Evolutionary conservation across 2,113 vertebrate species (phyloP), one percentile per base, ranked within the genome.

Genomic region (Phyllostomus discolor): DNA sequence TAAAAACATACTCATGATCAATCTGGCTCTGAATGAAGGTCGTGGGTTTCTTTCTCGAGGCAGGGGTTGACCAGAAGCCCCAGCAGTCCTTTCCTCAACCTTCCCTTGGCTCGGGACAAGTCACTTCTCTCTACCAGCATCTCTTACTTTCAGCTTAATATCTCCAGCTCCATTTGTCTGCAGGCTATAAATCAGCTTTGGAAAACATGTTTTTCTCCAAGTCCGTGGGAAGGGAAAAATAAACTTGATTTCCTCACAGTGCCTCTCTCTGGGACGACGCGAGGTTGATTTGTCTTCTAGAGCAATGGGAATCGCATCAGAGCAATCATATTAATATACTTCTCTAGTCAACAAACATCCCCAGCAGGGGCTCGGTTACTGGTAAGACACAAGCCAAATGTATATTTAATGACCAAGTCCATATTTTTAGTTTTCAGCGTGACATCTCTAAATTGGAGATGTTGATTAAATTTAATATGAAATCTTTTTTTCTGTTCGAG

Each of bases 341-440:
- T 67, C 31, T 46, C 35, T 7, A 38, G 50, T 52, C 86, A 88
- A 67, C 84, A 90, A 28, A 62, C 82, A 26, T 84, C 84, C n/a
- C 57, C 86, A 91, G 70, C 35, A 67, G 82, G 82, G 31, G 46
- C 17, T 66, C 66, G 59, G 54, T 22, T 66, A 15, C 46, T 91
- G 41, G 66, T 52, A 67, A 85, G 59, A 81, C 62, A 57, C 19
- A 41, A 89, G 82, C 86, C 92, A 94, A 90, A 86, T 91, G 86
- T 48, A 16, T 84, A 90, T 93, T 95, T 97, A 93, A 95, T 95
- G 86, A 96, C n/a, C 11, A 24, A 33, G 38, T 46, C 59, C 41
- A 19, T 93, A 67, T 26, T 93, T 94, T 95, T 52, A 81, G 52
- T 46, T 94, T 95, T 52, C 46, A 93, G 22, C 46, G n/a, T 88